Evolutionary conservation across 2,888 invertebrate species (phyloP).

Genomic region (Orchesella flavescens): DNA sequence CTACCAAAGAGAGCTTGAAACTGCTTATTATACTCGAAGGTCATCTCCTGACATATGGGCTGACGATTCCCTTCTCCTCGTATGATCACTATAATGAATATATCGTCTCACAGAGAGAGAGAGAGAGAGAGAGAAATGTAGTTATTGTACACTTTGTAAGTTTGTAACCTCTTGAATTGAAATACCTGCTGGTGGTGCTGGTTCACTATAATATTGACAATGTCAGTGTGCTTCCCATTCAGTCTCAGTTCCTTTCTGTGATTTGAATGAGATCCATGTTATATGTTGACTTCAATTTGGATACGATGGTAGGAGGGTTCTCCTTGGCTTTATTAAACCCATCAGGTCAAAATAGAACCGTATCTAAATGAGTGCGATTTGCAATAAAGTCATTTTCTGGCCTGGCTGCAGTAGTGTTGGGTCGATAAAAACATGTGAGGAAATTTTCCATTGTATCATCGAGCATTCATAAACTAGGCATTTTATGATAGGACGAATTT

Average conservation of each 20-base stretch:
- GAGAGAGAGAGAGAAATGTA: too few species aligned
- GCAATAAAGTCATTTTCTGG: conserved; percentile 12
- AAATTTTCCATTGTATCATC: not conserved
- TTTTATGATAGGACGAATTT: conserved; percentile 9
- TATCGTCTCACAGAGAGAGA: too few species aligned
- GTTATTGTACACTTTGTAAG: not conserved
- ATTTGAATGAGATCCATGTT: not conserved
- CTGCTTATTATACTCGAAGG: conserved; percentile 45
- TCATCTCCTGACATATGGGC: conserved; percentile 48
- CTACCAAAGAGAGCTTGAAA: conserved; percentile 31
- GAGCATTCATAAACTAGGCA: conserved; percentile 4
- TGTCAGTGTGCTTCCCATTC: not conserved
- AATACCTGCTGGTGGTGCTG: not conserved
- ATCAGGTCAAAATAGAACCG: conserved; percentile 3
- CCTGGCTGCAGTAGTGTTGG: not conserved
- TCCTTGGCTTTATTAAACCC: conserved; percentile 49
- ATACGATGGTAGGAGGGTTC: conserved; percentile 9
- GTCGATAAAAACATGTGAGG: conserved; percentile 18
- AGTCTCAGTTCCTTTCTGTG: not conserved
- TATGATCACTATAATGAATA: conserved; percentile 8
- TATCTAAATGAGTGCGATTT: not conserved
- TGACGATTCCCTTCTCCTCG: conserved; percentile 12
- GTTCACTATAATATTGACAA: not conserved
- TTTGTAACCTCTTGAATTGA: not conserved
- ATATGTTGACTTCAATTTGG: not conserved